Conservation (phyloP, 2,888 invertebrate genomes). For the Oligia latruncula region DNA sequence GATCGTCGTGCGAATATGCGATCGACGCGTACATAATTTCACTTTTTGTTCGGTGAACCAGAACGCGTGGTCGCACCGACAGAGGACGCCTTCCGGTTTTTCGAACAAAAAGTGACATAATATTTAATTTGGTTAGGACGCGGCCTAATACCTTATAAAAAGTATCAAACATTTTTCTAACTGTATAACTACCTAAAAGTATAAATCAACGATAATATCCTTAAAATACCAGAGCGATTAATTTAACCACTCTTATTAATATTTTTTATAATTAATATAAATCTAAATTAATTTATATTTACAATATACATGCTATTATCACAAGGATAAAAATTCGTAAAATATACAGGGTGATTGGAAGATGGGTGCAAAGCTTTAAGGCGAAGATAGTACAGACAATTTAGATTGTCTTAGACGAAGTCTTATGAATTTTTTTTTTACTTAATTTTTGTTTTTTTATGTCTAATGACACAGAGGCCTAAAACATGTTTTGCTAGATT, state of each 20-base stretch:
- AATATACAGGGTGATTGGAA: not conserved
- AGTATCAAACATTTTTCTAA: conserved; percentile 2
- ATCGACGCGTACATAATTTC: not conserved
- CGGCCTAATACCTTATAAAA: not conserved
- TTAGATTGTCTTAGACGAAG: too few species aligned
- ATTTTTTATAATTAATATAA: conserved; percentile 11
- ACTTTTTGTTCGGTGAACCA: not conserved
- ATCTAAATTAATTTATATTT: conserved; percentile 45
- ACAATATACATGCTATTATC: conserved; percentile 67
- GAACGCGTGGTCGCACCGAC: not conserved
- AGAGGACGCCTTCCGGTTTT: not conserved
- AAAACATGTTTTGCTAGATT: too few species aligned
- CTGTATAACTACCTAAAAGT: not conserved
- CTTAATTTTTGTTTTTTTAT: too few species aligned
- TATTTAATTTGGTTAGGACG: not conserved
- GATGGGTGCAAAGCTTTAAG: too few species aligned
- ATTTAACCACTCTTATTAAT: conserved; percentile 53
- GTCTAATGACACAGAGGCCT: too few species aligned
- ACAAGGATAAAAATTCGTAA: conserved; percentile 63
- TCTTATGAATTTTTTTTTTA: too few species aligned
- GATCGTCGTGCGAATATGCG: too few species aligned
- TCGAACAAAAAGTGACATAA: not conserved
- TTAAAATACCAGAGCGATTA: conserved; percentile 50
- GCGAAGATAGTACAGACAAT: too few species aligned
- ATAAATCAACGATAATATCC: conserved; percentile 31